Evolutionary conservation across 92 coral and sea anemone species (phyloP).

Genomic region (Phymanthus crucifer): DNA sequence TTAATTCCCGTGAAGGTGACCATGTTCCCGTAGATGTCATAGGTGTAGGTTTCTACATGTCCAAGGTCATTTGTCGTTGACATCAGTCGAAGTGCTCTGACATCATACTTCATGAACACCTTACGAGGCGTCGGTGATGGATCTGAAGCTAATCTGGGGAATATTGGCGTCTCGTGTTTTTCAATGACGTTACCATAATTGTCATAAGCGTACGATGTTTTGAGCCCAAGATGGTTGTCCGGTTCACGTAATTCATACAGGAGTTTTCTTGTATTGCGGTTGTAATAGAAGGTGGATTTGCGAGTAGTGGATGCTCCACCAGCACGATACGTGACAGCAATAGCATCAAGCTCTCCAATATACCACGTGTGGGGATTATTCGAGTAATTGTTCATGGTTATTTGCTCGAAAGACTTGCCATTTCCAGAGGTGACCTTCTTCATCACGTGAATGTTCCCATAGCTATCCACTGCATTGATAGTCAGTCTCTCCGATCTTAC

Average conservation of each 20-base stretch:
- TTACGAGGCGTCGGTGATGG: conserved; percentile 9
- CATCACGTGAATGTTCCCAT: conserved; percentile 35
- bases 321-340: conserved; percentile 16
- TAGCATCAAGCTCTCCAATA: conserved; percentile 35
- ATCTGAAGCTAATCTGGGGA: conserved; percentile 13
- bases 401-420: conserved; percentile 24
- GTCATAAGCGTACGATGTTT: conserved; percentile 33
- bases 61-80: conserved; percentile 31
- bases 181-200: conserved; percentile 32
- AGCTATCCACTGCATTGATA: conserved; percentile 16
- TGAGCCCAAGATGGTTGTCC: conserved; percentile 28
- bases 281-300: conserved; percentile 20
- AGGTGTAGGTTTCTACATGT: conserved; percentile 32
- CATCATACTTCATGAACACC: conserved; percentile 34
- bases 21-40: conserved; percentile 33
- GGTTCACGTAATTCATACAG: conserved; percentile 35
- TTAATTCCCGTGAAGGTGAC: conserved; percentile 19
- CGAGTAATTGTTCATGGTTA: conserved; percentile 28
- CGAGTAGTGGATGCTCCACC: conserved; percentile 16
- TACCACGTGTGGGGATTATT: conserved; percentile 35
- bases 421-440: conserved; percentile 27
- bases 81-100: conserved; percentile 25
- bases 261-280: conserved; percentile 35
- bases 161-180: conserved; percentile 26
- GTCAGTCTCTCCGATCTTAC: conserved; percentile 25